Evolutionary conservation across 30 jellyfish, hydroid and myxozoan genomes (phyloP), one percentile per base, ranked within the genome.

Genomic region (Aurelia coerulea): DNA sequence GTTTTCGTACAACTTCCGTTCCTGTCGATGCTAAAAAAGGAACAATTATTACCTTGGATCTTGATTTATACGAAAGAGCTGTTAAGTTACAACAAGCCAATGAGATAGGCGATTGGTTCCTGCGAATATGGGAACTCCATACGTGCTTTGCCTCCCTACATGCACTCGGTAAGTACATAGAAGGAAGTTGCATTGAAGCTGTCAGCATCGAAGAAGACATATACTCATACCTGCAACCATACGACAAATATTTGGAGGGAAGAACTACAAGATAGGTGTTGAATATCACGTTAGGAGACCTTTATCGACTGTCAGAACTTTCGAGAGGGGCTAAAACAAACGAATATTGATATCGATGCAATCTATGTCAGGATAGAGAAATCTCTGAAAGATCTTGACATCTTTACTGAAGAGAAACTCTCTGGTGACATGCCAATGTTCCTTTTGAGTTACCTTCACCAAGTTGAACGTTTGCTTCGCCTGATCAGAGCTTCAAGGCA

Each of bases 131-230:
- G 54, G 75, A 76, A 32, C 66, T 72, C 29, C 82, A 72, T 49
- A 54, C 86, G 56, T 76, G 86, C 53, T 76, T 76, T 76, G 86
- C 86, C 18, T 76, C 86, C 3, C 86, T 52, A 5, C 86, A 76
- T 76, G 86, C 60, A 1, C 78, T 76, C 52, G 86, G 75, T 1
- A 76, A 35, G 56, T 52, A 76, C 32, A 52, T 23, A 59, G 86
- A 76, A 54, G 86, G 62, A 15, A 76, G 75, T 32, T 60, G 86
- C 54, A 51, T 76, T 39, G 74, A 50, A 49, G 19, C 86, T 12
- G 78, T 76, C 2, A 7, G 54, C 78, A 76, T 33, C 39, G 86
- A 54, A 76, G 54, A 51, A n/a, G 86, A 79, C 17, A 51, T 53
- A 12, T 52, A 76, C 54, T 51, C 75, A n/a, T n/a, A 2, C 86